Evolutionary conservation across 2,113 vertebrate genomes (phyloP).

Genomic region (Aleadryas rufinucha): DNA sequence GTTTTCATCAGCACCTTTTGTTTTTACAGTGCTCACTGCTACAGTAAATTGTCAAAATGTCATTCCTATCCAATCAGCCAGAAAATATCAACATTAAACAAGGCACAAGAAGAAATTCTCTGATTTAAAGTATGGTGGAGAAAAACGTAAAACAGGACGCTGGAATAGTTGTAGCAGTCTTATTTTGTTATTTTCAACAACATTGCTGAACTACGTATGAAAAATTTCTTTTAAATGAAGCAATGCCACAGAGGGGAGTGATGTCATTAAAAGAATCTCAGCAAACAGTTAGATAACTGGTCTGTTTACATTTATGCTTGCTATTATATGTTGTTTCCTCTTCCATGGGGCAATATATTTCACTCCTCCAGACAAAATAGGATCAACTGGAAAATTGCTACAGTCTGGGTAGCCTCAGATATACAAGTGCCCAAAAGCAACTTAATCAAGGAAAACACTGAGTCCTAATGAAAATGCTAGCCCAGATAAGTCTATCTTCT

Average conservation of each 20-base stretch:
- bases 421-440: not conserved
- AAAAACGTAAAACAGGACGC: conserved; percentile 41
- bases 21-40: conserved; percentile 85
- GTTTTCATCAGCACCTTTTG: conserved; percentile 93
- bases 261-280: conserved; percentile 7
- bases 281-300: not conserved
- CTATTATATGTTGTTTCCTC: not conserved
- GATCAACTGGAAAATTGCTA: not conserved
- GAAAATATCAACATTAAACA: conserved; percentile 86
- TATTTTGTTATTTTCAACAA: conserved; percentile 44
- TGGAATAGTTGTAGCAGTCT: not conserved
- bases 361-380: not conserved
- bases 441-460: not conserved
- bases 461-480: not conserved
- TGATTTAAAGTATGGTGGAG: conserved; percentile 73
- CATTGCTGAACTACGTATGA: not conserved
- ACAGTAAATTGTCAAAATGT: conserved; percentile 93
- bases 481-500: not conserved
- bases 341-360: not conserved
- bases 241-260: not conserved
- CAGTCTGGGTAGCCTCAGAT: not conserved
- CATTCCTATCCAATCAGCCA: conserved; percentile 86
- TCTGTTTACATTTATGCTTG: not conserved
- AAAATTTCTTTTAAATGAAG: conserved; percentile 67
- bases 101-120: conserved; percentile 78